Evolutionary conservation across 53 echinoderm and acorn worm genomes (phyloP), one percentile per base, ranked within the genome.

Genomic region (Astropecten irregularis): DNA sequence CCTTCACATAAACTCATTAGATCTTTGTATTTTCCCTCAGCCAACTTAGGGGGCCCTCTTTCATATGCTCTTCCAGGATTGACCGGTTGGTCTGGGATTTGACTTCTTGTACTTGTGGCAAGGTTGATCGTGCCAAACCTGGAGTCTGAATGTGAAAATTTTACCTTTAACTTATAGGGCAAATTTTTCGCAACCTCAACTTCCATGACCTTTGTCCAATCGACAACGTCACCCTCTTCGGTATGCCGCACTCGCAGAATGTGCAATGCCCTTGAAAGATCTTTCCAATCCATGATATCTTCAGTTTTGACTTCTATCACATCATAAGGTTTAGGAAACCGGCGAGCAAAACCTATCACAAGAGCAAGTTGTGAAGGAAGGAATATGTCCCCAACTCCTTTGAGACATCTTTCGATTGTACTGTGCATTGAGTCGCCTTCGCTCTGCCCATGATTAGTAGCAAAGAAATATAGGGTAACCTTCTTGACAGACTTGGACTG

Each of bases 251-350:
- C 68, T 1, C 68, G n/a, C n/a, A n/a, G n/a, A n/a, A n/a, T n/a
- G n/a, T n/a, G n/a, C n/a, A n/a, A n/a, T n/a, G n/a, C n/a, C n/a
- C n/a, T n/a, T n/a, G n/a, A n/a, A n/a, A n/a, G n/a, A 2, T 22
- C 0, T 40, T 85, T 64, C 72, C 71, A 73, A 51, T 85, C 85
- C 37, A 22, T 3, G 6, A 73, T 73, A 47, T 85, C 85, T 0
- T 1, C 23, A 21, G 82, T n/a, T 20, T 82, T 30, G 19, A 82
- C 64, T 4, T 28, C 3, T 23, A 27, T 0, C 7, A 62, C 73
- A 9, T 34, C 1, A 4, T 50, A 85, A 0, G 85, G 85, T 2
- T 14, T 33, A 4, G 86, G 76, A 10, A 18, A 27, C 50, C 34
- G n/a, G 50, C 85, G 44, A 7, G 73, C 85, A 48, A 85, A 42